phyloP scores from a whole-genome alignment of 2,113 vertebrate genomes.

The Vidua macroura region DNA sequence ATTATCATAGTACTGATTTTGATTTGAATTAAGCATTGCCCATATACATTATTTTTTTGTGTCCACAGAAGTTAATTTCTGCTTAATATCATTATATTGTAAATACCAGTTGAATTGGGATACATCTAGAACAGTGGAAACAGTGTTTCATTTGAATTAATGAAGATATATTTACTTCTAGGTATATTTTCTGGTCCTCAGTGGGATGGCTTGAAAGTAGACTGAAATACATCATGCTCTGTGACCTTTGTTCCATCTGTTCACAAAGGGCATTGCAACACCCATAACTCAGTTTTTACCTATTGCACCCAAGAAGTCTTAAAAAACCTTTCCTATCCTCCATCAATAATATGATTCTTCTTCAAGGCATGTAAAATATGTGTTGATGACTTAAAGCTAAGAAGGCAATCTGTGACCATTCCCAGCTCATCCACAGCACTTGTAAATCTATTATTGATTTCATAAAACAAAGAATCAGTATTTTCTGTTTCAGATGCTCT shows the following conservation, averaged over 20 bases:
- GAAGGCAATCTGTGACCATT: neutral
- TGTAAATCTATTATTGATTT: neutral
- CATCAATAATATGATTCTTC: neutral
- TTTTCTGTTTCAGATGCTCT: neutral
- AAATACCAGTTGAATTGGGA: neutral
- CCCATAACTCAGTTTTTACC: neutral
- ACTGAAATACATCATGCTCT: neutral
- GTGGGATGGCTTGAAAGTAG: neutral
- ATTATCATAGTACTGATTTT: neutral
- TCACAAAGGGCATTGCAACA: neutral
- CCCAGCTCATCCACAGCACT: neutral
- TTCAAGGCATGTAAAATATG: neutral
- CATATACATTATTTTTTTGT: neutral
- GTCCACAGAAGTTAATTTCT: neutral
- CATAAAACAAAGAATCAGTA: neutral
- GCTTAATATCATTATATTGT: neutral
- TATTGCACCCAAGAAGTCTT: neutral
- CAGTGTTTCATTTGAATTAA: neutral
- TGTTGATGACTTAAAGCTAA: neutral
- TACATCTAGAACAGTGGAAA: neutral
- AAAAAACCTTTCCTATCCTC: neutral
- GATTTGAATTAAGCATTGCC: neutral
- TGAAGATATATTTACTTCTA: neutral
- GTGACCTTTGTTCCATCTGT: conserved; percentile 15
- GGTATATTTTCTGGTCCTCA: neutral